Percentiles rank a stretch among this genome's conserved stretches.
Evolutionary conservation across 53 echinoderm and acorn worm species (phyloP).

Genomic region (Echinometra lucunter): DNA sequence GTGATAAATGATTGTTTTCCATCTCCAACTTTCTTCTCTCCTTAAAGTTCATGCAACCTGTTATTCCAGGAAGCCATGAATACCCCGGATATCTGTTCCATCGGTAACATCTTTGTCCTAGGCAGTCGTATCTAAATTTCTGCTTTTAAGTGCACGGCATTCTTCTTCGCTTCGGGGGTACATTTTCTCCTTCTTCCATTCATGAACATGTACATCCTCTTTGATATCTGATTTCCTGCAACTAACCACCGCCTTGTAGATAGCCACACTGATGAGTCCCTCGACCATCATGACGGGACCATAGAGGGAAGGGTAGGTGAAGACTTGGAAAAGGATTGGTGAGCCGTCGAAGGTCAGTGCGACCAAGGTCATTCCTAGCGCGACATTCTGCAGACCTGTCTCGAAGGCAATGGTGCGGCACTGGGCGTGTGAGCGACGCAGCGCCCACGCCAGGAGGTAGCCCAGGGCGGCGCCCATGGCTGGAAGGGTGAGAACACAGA

Average conservation of each 20-base stretch:
- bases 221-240: background rate
- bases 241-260: conserved; percentile 32
- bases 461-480: conserved; percentile 75
- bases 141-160: background rate
- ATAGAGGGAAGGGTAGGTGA: conserved; percentile 86
- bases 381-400: conserved; percentile 89
- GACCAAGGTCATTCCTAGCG: conserved; percentile 84
- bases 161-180: background rate
- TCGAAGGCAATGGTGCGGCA: conserved; percentile 96
- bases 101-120: background rate
- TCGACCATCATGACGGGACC: conserved; percentile 75
- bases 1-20: no score
- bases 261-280: background rate
- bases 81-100: no score
- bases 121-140: background rate
- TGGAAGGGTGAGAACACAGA: conserved; percentile 78
- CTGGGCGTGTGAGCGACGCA: conserved; percentile 77
- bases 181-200: background rate
- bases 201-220: background rate
- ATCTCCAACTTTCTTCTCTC: no score
- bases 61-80: no score
- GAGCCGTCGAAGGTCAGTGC: conserved; percentile 79
- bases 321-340: conserved; percentile 73
- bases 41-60: no score
- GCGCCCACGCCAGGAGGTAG: conserved; percentile 74